Evolutionary conservation across 2,888 invertebrate species (phyloP).

Genomic region (Macrosoma leucophasiata): DNA sequence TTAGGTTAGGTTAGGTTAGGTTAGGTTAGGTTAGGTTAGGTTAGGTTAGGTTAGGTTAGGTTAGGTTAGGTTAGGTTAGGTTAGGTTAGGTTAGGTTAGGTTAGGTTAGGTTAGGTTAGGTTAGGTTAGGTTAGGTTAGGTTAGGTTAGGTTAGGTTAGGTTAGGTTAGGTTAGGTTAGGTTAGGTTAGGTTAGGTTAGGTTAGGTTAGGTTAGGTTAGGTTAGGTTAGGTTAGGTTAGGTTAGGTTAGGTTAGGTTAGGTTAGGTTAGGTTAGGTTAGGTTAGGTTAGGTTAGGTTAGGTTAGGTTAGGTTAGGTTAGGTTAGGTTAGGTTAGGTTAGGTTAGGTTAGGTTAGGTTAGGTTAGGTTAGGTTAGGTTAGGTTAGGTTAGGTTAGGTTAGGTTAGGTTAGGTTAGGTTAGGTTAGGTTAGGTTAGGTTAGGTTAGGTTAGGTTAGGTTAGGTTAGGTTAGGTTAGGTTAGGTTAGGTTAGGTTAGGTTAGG

Average conservation of each 20-base stretch:
- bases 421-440: slow-evolving; percentile 11
- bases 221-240: slow-evolving; percentile 24
- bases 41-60: slow-evolving; percentile 5
- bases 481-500: slow-evolving; percentile 6
- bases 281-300: slow-evolving; percentile 14
- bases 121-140: slow-evolving; percentile 14
- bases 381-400: slow-evolving; percentile 13
- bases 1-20: slow-evolving; percentile 9
- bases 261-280: slow-evolving; percentile 16
- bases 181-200: slow-evolving; percentile 19
- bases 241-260: slow-evolving; percentile 22
- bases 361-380: slow-evolving; percentile 13
- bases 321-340: slow-evolving; percentile 14
- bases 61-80: slow-evolving; percentile 5
- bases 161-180: slow-evolving; percentile 22
- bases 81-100: slow-evolving; percentile 5
- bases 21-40: slow-evolving; percentile 5
- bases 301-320: slow-evolving; percentile 16
- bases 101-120: slow-evolving; percentile 5
- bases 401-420: slow-evolving; percentile 11
- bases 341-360: slow-evolving; percentile 12
- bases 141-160: slow-evolving; percentile 17
- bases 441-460: slow-evolving; percentile 11
- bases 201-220: slow-evolving; percentile 22
- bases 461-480: slow-evolving; percentile 11